phyloP scores from a whole-genome alignment of 2,797 vertebrate genomes.

The Emys orbicularis region DNA sequence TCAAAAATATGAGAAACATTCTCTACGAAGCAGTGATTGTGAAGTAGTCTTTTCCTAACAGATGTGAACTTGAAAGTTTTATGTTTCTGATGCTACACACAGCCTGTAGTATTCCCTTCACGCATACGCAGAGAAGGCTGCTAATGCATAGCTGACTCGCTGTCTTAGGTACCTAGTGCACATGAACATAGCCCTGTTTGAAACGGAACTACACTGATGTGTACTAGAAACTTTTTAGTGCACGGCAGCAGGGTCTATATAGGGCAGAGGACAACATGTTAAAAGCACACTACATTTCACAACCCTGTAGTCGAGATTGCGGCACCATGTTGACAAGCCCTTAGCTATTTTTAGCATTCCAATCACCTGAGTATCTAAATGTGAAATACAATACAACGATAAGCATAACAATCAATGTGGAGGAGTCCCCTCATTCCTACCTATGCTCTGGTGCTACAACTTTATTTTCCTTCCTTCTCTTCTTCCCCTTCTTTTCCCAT shows the following conservation, averaged over 20 bases:
- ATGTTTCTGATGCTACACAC: rapidly evolving
- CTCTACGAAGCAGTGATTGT: neutral
- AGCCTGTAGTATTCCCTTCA: neutral
- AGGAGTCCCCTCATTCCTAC: neutral
- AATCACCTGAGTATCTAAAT: neutral
- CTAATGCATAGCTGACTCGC: too few relatives aligned
- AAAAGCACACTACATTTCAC: too few relatives aligned
- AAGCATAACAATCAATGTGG: neutral
- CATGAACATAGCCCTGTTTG: too few relatives aligned
- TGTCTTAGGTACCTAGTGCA: too few relatives aligned
- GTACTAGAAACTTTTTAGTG: too few relatives aligned
- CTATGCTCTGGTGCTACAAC: neutral
- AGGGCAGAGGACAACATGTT: too few relatives aligned
- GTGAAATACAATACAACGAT: neutral
- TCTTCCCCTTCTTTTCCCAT: neutral
- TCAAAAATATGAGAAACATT: neutral
- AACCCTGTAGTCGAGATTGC: too few relatives aligned
- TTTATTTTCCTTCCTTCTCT: neutral
- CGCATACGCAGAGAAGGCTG: rapidly evolving
- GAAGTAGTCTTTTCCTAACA: rapidly evolving
- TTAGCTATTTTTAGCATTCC: too few relatives aligned
- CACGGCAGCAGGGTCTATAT: too few relatives aligned
- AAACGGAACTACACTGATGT: too few relatives aligned
- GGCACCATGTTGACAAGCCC: too few relatives aligned
- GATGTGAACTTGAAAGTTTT: rapidly evolving